These are phyloP conservation scores for Philotrypesis tridentata DNA, from an alignment of 1,140 invertebrate species.

Conservation along the genomic window DNA sequence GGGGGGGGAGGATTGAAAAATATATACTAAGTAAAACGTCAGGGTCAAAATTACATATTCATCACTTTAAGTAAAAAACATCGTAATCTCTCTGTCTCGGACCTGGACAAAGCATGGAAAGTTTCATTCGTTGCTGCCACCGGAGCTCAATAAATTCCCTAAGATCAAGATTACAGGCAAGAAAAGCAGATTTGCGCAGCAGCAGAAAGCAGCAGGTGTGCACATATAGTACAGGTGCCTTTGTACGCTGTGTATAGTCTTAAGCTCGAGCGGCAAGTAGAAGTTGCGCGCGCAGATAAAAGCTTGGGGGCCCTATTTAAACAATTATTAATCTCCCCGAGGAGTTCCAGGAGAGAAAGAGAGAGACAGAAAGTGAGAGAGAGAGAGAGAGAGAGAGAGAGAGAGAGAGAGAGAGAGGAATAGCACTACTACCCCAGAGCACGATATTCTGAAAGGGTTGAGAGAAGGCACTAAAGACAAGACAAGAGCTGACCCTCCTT, in stretches of 20 bases:
- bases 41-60: too few relatives aligned
- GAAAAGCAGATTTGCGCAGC: neutral
- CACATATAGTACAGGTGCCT: neutral
- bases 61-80: too few relatives aligned
- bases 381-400: neutral
- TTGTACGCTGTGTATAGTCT: neutral
- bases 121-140: neutral
- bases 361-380: neutral
- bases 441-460: conserved; percentile 17
- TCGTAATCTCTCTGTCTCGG: too few relatives aligned
- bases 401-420: conserved; percentile 13
- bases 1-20: too few relatives aligned
- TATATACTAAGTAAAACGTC: too few relatives aligned
- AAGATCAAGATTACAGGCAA: conserved; percentile 24
- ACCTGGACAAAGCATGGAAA: neutral
- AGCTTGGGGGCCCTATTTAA: conserved; percentile 12
- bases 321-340: conserved; percentile 27
- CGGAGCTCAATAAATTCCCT: conserved; percentile 13
- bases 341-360: conserved; percentile 10
- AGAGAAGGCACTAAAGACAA: conserved; percentile 32
- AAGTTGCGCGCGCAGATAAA: neutral
- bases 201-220: neutral
- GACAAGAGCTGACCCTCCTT: conserved; percentile 30
- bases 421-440: conserved; percentile 4
- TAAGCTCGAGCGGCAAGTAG: neutral